Percentiles rank a stretch among this genome's conserved stretches.
These are phyloP conservation scores for Gambusia holbrooki DNA, from an alignment of 2,113 vertebrate species.

Conservation along the genomic window DNA sequence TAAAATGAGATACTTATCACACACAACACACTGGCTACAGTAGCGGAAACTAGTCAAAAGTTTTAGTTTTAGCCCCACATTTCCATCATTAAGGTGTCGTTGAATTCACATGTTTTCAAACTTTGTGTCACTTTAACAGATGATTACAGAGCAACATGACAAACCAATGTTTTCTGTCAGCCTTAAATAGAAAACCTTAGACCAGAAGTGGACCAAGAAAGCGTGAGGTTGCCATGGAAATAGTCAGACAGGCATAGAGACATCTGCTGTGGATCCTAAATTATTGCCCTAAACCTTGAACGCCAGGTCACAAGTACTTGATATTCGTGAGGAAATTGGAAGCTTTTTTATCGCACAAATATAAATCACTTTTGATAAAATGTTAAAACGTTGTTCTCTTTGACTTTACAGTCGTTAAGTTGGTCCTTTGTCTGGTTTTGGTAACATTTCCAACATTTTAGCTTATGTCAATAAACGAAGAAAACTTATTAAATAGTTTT, in stretches of 20 bases:
- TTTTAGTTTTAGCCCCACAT: background rate
- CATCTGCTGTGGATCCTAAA: conserved; percentile 40
- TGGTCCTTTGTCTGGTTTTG: too few species aligned
- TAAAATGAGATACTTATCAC: conserved; percentile 15
- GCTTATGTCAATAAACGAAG: too few species aligned
- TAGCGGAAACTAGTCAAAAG: background rate
- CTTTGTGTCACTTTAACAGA: conserved; percentile 9
- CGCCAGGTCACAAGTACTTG: background rate
- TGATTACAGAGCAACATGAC: conserved; percentile 10
- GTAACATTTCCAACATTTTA: too few species aligned
- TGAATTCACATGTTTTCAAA: conserved; percentile 27
- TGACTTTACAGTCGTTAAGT: too few species aligned
- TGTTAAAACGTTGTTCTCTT: too few species aligned
- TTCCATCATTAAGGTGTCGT: conserved; percentile 2
- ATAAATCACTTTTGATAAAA: too few species aligned
- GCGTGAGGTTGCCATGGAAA: conserved; percentile 61
- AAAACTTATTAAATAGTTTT: too few species aligned
- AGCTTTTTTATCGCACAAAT: too few species aligned
- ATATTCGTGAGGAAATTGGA: conserved; percentile 8
- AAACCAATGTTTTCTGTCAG: conserved; percentile 19
- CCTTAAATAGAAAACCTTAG: conserved; percentile 9
- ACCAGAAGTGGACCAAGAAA: background rate
- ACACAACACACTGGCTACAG: background rate
- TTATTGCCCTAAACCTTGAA: conserved; percentile 7
- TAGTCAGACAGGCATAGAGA: background rate